Conservation (phyloP, 1,140 invertebrate species). For the Chionoecetes opilio region DNA sequence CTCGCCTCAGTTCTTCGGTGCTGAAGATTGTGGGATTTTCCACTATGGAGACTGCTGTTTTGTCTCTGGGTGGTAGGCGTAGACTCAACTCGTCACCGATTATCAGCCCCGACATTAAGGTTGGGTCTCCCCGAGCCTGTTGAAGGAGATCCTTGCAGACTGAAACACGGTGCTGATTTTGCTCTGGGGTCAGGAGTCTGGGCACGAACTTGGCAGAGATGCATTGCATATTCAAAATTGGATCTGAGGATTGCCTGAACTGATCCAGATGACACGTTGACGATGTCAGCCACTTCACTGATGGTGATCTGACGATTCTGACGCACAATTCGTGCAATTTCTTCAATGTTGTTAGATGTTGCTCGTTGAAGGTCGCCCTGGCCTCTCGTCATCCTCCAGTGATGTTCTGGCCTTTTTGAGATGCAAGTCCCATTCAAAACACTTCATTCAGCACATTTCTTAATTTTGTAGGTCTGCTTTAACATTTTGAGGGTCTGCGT, state of each 20-base stretch:
- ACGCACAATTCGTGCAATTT: constrained; percentile 36
- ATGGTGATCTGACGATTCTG: constrained; percentile 19
- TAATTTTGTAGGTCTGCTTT: constrained; percentile 15
- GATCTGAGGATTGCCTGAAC: background rate
- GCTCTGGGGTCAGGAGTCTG: constrained; percentile 22
- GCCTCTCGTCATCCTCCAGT: constrained; percentile 7
- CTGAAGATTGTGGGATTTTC: no score
- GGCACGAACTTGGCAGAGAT: constrained; percentile 32
- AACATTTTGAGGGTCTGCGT: no score
- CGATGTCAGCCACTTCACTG: background rate
- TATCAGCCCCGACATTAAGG: no score
- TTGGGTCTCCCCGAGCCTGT: background rate
- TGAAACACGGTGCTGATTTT: background rate
- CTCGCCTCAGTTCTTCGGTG: no score
- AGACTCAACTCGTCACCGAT: no score
- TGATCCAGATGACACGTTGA: no score
- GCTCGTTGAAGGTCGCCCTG: constrained; percentile 27
- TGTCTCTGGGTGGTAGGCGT: no score
- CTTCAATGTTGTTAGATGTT: background rate
- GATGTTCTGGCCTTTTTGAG: constrained; percentile 25
- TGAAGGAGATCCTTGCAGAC: constrained; percentile 14
- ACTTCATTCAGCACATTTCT: constrained; percentile 8
- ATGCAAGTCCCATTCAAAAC: background rate
- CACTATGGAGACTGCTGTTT: no score
- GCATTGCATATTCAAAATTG: background rate